Base-by-base conservation (phyloP, 1,140 invertebrate species). In the Pseudoatta argentina region DNA sequence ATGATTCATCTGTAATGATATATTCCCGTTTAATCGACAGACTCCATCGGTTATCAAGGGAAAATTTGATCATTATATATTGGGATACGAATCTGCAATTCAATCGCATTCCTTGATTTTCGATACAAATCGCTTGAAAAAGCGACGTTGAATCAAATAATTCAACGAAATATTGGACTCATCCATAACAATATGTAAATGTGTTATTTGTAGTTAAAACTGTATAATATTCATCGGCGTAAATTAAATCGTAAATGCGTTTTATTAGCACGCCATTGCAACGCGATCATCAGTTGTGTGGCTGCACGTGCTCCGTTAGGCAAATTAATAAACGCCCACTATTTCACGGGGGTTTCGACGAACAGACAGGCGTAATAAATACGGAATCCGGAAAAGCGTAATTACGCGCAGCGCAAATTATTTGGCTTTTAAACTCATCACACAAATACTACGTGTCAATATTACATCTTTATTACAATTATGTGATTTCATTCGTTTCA, bases 321-420 rank as follows among this genome's bases (percentile, higher is more conserved):
- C 39, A 73, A 83, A 83, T 83, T 83, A 83, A 83, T 83, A 83
- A 83, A 75, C 67, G 39, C 12, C 79, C 69, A 48, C 34, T 71
- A 69, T 34, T 73, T 83, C 34, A 75, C 63, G 79, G 69, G 79
- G 69, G 79, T 39, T 83, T 83, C 79, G 55, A 73, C 55, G 69
- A 61, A 44, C 67, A n/a, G 39, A 73, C 67, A 57, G 53, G 18
- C 24, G 71, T 75, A 75, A 83, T 83, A 61, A 75, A 83, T 73
- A 73, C 69, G 39, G 55, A 83, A 83, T 21, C 69, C 55, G 69
- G 69, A 83, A 83, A 75, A 83, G 55, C 55, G 39, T 63, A 83
- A 83, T 83, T 83, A 83, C 44, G 57, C 55, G 18, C 44, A 12
- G 69, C 39, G 24, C 55, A 55, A 69, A n/a, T 24, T 73, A 75